These are phyloP conservation scores for Isoperla grammatica DNA, from an alignment of 2,888 invertebrate genomes.

Conservation along the genomic window DNA sequence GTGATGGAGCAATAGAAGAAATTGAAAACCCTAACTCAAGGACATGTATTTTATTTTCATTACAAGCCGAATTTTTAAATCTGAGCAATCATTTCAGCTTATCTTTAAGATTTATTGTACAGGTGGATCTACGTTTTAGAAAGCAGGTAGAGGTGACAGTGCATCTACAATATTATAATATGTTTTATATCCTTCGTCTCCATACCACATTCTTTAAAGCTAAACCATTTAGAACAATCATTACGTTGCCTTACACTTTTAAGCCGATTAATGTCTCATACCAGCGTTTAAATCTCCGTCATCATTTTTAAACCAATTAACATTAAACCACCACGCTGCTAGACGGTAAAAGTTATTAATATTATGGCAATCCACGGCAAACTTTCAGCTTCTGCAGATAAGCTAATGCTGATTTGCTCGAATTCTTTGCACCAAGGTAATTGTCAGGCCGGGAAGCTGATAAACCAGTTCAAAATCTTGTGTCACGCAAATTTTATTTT, in stretches of 20 bases:
- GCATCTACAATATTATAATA: no score
- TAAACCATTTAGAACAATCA: no score
- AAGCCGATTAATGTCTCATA: neutral
- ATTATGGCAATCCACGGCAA: no score
- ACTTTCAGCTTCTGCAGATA: no score
- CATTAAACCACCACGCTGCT: no score
- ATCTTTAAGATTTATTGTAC: constrained; percentile 3
- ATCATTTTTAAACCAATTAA: no score
- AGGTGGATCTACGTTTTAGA: neutral
- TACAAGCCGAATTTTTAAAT: neutral
- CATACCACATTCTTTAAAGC: no score
- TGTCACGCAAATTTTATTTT: no score
- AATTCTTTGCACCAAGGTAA: neutral
- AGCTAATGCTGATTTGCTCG: neutral
- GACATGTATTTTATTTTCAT: neutral
- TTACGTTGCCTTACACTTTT: no score
- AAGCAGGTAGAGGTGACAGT: no score
- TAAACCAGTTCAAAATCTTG: neutral
- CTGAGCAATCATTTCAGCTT: constrained; percentile 6
- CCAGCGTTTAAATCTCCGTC: neutral
- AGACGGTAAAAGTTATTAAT: no score
- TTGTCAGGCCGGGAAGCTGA: constrained; percentile 5
- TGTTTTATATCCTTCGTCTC: neutral
- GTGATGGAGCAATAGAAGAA: neutral
- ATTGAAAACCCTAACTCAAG: constrained; percentile 2